Conservation (phyloP, 2,797 vertebrate genomes). For the Sebastes minor region DNA sequence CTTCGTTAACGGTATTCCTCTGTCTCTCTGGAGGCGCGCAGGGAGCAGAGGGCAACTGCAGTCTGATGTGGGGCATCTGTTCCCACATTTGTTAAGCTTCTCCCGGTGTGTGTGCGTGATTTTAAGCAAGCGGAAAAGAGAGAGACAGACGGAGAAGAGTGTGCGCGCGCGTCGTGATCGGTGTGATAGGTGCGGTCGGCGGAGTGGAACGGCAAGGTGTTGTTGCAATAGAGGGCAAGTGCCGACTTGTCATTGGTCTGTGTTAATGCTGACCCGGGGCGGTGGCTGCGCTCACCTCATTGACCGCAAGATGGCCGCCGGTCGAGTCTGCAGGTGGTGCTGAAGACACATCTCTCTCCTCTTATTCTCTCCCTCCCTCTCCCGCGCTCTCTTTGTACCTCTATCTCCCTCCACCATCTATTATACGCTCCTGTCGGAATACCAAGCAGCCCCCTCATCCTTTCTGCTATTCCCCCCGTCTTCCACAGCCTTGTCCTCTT, state of each 20-base stretch:
- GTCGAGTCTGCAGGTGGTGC: constrained; percentile 73
- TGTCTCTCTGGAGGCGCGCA: constrained; percentile 67
- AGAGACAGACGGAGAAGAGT: constrained; percentile 32
- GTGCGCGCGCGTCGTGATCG: constrained; percentile 31
- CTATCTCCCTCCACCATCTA: constrained; percentile 62
- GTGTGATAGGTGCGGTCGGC: constrained; percentile 74
- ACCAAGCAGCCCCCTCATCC: constrained; percentile 59
- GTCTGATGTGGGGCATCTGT: constrained; percentile 81
- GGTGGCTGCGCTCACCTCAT: constrained; percentile 73
- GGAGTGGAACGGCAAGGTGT: constrained; percentile 78
- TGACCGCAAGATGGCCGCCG: constrained; percentile 77
- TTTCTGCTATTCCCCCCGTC: not conserved
- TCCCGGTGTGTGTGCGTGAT: constrained; percentile 32
- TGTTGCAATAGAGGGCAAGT: constrained; percentile 72
- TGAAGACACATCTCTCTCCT: constrained; percentile 53
- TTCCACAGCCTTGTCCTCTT: constrained; percentile 34
- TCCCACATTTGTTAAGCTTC: constrained; percentile 79
- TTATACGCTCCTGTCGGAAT: constrained; percentile 51
- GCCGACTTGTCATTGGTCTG: constrained; percentile 75
- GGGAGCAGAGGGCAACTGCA: constrained; percentile 75
- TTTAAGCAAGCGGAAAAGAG: constrained; percentile 13
- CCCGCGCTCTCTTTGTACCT: constrained; percentile 33
- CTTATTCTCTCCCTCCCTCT: constrained; percentile 1
- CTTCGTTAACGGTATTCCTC: constrained; percentile 67
- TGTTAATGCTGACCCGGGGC: constrained; percentile 79